Percentiles rank a stretch among this genome's conserved stretches.
Conservation (phyloP, 2,113 vertebrate genomes). For the Climacteris rufus region DNA sequence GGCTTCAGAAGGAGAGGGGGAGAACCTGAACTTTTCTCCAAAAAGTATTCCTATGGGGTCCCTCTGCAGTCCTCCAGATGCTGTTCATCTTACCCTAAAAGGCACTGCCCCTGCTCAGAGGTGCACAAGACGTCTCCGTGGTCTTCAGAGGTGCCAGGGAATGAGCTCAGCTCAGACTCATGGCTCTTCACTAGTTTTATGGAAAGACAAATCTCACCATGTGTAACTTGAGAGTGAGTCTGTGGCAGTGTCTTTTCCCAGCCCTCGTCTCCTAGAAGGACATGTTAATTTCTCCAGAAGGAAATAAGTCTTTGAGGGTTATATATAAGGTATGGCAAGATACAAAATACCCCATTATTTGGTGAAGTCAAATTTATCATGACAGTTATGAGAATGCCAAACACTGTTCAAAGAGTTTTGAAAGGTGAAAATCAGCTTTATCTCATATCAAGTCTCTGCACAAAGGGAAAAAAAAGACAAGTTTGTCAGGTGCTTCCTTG, state of each 20-base stretch:
- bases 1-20: background rate
- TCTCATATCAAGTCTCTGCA: background rate
- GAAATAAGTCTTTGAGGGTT: background rate
- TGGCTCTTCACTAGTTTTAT: background rate
- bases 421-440: background rate
- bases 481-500: slow-evolving; percentile 39
- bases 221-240: background rate
- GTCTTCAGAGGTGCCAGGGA: background rate
- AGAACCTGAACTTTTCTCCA: background rate
- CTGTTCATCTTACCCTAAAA: background rate
- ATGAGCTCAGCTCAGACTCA: background rate
- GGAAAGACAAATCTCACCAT: background rate
- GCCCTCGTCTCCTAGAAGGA: background rate
- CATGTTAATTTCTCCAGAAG: background rate
- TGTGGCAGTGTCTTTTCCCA: background rate
- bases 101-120: background rate
- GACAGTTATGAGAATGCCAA: background rate
- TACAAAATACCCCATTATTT: background rate
- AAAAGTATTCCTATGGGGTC: background rate
- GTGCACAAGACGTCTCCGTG: background rate
- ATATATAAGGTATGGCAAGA: background rate
- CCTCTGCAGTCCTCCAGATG: background rate
- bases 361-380: background rate
- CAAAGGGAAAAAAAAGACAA: background rate
- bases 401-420: background rate